Base-by-base conservation (phyloP, 2,113 vertebrate species). In the Hassar affinis region DNA sequence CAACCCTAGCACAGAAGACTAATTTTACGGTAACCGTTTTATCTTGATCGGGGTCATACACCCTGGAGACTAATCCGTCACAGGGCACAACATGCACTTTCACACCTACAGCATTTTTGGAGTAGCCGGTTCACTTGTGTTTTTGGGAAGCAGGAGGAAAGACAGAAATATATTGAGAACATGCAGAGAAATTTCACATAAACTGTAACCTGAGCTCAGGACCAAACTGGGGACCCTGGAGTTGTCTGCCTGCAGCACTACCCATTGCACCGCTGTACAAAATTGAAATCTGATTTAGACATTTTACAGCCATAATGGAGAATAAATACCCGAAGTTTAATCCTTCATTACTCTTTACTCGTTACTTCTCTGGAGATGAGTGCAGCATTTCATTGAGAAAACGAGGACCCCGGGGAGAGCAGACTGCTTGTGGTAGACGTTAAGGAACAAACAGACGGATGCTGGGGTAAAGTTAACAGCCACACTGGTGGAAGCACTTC, bases 391-490 rank as follows among this genome's bases (percentile, higher is more conserved):
- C 35, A 71, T 45, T 68, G 61, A 81, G 66, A 59, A 80, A 80
- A 81, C 25, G 30, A 56, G 79, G 18, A 59, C 14, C 47, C 8
- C 51, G 30, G 68, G 38, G 64, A 72, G 56, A 75, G 42, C 25
- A 14, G 8, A 42, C n/a, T 61, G 18, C 61, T 57, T 69, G 57
- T 78, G 61, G 61, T 30, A 62, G 18, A 35, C 27, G 14, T 68
- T 30, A 68, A n/a, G 18, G 38, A 64, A 64, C 47, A 52, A 25
- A 18, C 71, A 83, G 42, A 62, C 8, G n/a, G 49, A 78, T 77
- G 57, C 71, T n/a, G 42, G 71, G 81, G 72, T 76, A 54, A 74
- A 42, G 74, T 83, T 78, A 83, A 62, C 82, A 83, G 35, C 81
- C 59, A 33, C 52, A 61, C 47, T 77, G 71, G 71, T 47, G 20